phyloP scores from a whole-genome alignment of 2,888 invertebrate species.

The Abrostola tripartita region DNA sequence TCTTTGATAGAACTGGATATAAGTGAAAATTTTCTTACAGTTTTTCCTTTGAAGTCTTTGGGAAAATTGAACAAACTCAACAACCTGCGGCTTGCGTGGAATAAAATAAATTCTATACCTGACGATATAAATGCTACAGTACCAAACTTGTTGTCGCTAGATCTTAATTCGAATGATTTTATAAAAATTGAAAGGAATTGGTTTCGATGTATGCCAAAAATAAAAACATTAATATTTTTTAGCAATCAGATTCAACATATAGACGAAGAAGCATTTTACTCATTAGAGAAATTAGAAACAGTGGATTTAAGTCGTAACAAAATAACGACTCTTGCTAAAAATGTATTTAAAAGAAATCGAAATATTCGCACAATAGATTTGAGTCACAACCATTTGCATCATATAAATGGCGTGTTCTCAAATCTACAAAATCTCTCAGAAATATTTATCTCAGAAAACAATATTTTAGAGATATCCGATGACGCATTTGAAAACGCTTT shows the following conservation, averaged over 20 bases:
- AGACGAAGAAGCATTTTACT: conserved; percentile 93
- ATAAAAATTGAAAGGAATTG: conserved; percentile 92
- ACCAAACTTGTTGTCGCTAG: conserved; percentile 92
- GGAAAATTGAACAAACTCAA: conserved; percentile 92
- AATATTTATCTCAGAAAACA: conserved; percentile 95
- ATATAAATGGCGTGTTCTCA: conserved; percentile 94
- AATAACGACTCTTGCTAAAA: conserved; percentile 92
- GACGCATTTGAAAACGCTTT: conserved; percentile 94
- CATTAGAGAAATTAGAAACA: conserved; percentile 92
- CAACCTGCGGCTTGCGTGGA: conserved; percentile 93
- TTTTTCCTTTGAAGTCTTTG: conserved; percentile 94
- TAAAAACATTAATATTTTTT: conserved; percentile 94
- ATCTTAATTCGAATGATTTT: conserved; percentile 95
- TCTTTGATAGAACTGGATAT: conserved; percentile 94
- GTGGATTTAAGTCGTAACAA: conserved; percentile 96
- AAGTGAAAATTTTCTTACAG: conserved; percentile 94
- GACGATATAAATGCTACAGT: conserved; percentile 92
- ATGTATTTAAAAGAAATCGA: conserved; percentile 92
- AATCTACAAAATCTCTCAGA: conserved; percentile 93
- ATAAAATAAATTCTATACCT: conserved; percentile 93
- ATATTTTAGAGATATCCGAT: conserved; percentile 94
- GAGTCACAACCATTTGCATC: conserved; percentile 96
- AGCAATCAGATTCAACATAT: conserved; percentile 94
- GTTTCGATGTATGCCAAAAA: conserved; percentile 93
- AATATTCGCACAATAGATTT: conserved; percentile 94